Percentiles rank a stretch among this genome's conserved stretches.
Conservation (phyloP, 2,888 invertebrate species). For the Trachelus iudaicus region DNA sequence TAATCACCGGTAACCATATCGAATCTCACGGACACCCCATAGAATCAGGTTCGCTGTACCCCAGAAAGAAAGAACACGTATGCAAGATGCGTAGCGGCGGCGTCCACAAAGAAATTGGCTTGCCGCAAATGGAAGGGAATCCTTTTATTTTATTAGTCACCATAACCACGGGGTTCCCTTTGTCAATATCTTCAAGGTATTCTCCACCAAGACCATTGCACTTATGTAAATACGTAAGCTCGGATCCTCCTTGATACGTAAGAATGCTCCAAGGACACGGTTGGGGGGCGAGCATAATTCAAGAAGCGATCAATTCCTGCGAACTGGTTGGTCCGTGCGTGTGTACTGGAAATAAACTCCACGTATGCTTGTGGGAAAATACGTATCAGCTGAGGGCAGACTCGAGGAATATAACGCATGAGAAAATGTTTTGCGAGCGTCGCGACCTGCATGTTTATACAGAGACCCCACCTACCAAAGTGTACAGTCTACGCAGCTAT, state of each 20-base stretch:
- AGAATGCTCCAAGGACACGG: neutral
- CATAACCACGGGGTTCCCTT: neutral
- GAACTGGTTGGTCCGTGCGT: neutral
- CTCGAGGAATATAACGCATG: neutral
- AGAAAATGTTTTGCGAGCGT: neutral
- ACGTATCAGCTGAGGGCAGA: neutral
- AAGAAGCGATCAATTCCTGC: neutral
- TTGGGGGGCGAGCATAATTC: neutral
- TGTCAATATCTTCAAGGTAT: neutral
- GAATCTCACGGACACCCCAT: conserved; percentile 20
- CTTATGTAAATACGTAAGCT: neutral
- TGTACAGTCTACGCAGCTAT: neutral
- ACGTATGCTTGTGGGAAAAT: neutral
- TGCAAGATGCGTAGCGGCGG: conserved; percentile 27
- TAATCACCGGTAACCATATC: neutral
- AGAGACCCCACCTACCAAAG: conserved; percentile 2
- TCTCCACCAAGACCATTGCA: neutral
- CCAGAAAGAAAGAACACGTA: conserved; percentile 25
- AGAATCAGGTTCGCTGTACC: conserved; percentile 13
- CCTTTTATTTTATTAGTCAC: conserved; percentile 22
- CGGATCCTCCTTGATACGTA: neutral
- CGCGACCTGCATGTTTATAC: neutral
- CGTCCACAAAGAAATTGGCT: conserved; percentile 27
- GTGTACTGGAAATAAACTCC: neutral
- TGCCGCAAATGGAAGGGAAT: conserved; percentile 11